phyloP scores from a whole-genome alignment of 2,797 vertebrate genomes.

The Coranthus polyacanthus region DNA sequence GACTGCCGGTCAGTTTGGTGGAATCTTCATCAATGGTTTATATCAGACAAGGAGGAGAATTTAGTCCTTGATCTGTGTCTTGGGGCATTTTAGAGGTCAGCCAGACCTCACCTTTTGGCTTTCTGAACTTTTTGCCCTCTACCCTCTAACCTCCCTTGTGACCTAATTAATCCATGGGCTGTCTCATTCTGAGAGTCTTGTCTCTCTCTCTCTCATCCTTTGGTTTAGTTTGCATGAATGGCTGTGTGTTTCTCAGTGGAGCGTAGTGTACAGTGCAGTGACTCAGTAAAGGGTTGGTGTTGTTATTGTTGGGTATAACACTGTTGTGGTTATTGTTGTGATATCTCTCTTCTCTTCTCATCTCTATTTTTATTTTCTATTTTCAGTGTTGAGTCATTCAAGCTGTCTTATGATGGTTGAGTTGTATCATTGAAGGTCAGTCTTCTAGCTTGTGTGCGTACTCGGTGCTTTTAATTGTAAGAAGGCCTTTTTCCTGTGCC shows the following conservation, averaged over 20 bases:
- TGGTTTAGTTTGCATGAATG: constrained; percentile 85
- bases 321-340: constrained; percentile 67
- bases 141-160: constrained; percentile 70
- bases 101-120: constrained; percentile 62
- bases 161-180: constrained; percentile 62
- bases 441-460: constrained; percentile 20
- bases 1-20: constrained; percentile 60
- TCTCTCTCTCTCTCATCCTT: constrained; percentile 70
- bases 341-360: constrained; percentile 68
- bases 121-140: constrained; percentile 61
- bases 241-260: constrained; percentile 80
- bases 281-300: constrained; percentile 62
- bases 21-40: constrained; percentile 64
- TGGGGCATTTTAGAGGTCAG: constrained; percentile 54
- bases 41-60: constrained; percentile 55
- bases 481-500: constrained; percentile 61
- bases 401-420: constrained; percentile 56
- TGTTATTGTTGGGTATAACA: constrained; percentile 62
- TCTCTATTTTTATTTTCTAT: constrained; percentile 50
- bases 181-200: constrained; percentile 61
- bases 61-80: constrained; percentile 56
- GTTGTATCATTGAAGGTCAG: constrained; percentile 35
- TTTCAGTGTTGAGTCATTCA: constrained; percentile 63
- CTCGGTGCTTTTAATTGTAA: constrained; percentile 47
- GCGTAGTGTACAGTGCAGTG: constrained; percentile 71